Base-by-base conservation (phyloP, 2,888 invertebrate species). In the Apotomis turbidana region DNA sequence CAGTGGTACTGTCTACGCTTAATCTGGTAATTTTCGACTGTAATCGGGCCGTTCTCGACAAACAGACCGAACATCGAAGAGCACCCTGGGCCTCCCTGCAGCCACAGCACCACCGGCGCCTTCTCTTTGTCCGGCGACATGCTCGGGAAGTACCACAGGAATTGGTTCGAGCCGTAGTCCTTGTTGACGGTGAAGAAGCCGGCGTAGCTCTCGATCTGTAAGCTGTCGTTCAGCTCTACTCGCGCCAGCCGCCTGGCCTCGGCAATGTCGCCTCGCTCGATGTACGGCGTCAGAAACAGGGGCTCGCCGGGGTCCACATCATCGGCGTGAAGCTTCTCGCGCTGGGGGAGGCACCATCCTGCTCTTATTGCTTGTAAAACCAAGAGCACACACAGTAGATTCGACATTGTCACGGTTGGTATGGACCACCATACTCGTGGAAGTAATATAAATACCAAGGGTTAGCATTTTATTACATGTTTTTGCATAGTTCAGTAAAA, bases 111-210 rank as follows among this genome's bases (percentile, higher is more conserved):
- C 0, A 98, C 96, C 0, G 97, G 97, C 0, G 96, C 96, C 58
- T 91, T 88, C 68, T 90, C 89, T 2, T 86, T 88, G 46, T 89
- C 83, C 0, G 90, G 87, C 2, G 85, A 76, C 93, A 95, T 94
- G 0, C 97, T 95, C 0, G 97, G 97, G 84, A 98, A 98, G 83
- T 97, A 98, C 98, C 98, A 98, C 87, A 98, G 97, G 90, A 98
- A 98, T 88, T 97, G 94, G 83, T 98, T 97, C 0, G 97, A 97
- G 78, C 96, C 95, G 81, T 93, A 96, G 0, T 93, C 87, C 78
- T 96, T 95, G 84, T 98, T 96, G 0, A 98, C 98, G 0, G 98
- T 98, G 70, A 98, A 93, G 84, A 95, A 98, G 9, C 97, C 97
- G 13, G 97, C 94, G 81, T 96, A 97, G 81, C 97, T 97, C 76